These are phyloP conservation scores for Platichthys stellatus DNA, from an alignment of 2,113 vertebrate species.

Conservation along the genomic window DNA sequence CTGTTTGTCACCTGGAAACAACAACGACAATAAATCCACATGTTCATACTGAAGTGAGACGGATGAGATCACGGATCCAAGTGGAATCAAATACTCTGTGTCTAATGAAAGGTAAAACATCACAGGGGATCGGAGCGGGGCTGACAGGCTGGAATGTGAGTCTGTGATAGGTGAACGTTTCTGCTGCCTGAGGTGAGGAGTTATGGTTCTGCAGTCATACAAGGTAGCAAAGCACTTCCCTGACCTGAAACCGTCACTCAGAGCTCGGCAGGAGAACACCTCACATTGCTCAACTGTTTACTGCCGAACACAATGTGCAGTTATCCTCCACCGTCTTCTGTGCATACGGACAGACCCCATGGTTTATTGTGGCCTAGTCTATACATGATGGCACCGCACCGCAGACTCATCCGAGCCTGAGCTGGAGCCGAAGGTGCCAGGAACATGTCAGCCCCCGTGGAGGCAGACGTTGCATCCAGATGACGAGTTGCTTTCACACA, in stretches of 20 bases:
- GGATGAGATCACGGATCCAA: background rate
- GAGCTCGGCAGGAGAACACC: background rate
- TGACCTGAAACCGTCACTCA: slow-evolving; percentile 4
- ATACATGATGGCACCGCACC: slow-evolving; percentile 12
- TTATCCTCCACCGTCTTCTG: background rate
- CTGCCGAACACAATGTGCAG: background rate
- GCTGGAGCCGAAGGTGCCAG: slow-evolving; percentile 23
- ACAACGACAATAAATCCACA: background rate
- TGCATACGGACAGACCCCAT: background rate
- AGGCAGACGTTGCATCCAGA: slow-evolving; percentile 28
- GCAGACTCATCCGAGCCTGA: slow-evolving; percentile 3
- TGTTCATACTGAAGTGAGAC: background rate
- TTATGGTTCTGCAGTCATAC: background rate
- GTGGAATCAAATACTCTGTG: background rate
- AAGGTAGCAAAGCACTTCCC: background rate
- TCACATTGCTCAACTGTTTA: background rate
- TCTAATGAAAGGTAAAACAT: background rate
- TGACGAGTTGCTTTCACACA: slow-evolving; percentile 41
- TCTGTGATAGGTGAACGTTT: background rate
- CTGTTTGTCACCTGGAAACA: too few species aligned
- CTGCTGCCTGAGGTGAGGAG: background rate
- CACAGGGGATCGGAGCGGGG: background rate
- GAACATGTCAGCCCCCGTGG: slow-evolving; percentile 41
- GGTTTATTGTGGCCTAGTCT: slow-evolving; percentile 6
- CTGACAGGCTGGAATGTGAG: background rate